phyloP scores from a whole-genome alignment of 2,113 vertebrate species.

The Harpagus bidentatus region DNA sequence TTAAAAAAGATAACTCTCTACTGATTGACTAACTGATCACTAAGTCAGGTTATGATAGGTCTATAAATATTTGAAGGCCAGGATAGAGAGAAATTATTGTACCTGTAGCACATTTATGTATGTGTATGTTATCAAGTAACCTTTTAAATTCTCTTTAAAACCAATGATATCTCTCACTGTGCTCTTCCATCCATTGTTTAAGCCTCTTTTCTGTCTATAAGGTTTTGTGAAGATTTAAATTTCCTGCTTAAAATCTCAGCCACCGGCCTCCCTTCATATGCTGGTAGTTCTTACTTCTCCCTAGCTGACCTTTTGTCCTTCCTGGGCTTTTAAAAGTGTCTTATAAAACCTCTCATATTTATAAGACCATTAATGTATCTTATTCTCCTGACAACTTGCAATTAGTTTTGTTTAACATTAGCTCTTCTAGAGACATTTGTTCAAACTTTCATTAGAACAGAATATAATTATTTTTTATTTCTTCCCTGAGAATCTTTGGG shows the following conservation, averaged over 20 bases:
- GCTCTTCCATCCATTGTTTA: not conserved
- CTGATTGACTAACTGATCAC: not conserved
- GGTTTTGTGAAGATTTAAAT: not conserved
- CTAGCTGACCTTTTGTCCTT: not conserved
- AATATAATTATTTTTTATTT: not conserved
- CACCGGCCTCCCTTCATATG: not conserved
- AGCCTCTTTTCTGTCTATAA: not conserved
- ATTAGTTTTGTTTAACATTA: not conserved
- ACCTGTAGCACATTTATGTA: not conserved
- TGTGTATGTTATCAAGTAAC: not conserved
- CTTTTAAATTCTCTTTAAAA: not conserved
- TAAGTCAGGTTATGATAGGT: not conserved
- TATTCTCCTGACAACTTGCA: not conserved
- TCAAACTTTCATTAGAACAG: not conserved
- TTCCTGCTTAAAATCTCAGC: not conserved
- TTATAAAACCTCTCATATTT: not conserved
- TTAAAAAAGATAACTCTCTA: not conserved
- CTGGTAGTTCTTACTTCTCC: not conserved
- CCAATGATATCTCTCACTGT: not conserved
- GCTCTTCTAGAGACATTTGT: not conserved
- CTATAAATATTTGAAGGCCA: not conserved
- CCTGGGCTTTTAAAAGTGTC: not conserved
- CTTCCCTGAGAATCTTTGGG: not conserved
- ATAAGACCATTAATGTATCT: not conserved
- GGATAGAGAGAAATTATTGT: not conserved